Conservation (phyloP, 2,113 vertebrate species). For the Sprattus sprattus region DNA sequence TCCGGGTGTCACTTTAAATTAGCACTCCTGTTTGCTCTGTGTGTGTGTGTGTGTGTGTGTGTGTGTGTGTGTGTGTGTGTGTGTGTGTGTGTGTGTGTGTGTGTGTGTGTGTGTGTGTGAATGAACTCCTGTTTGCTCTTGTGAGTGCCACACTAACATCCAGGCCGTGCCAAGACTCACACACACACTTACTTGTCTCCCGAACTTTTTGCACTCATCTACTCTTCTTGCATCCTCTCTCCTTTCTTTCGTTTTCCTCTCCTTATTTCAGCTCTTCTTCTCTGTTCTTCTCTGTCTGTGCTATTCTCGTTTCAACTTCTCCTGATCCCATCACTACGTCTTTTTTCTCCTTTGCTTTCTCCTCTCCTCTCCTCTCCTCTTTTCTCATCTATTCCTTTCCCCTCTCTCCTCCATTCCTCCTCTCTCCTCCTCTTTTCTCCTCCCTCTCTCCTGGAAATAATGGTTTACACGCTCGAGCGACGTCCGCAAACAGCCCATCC, state of each 20-base stretch:
- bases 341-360: slow-evolving; percentile 3
- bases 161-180: background rate
- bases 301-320: background rate
- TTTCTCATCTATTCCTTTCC: background rate
- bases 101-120: too few species aligned
- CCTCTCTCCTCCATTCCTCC: background rate
- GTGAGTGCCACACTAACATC: slow-evolving; percentile 9
- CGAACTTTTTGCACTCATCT: background rate
- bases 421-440: slow-evolving; percentile 50
- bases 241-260: background rate
- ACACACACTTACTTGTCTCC: background rate
- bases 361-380: background rate
- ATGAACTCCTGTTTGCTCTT: slow-evolving; percentile 50
- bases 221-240: background rate
- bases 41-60: too few species aligned
- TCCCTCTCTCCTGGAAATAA: slow-evolving; percentile 65
- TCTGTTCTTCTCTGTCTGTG: background rate
- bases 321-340: background rate
- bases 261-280: background rate
- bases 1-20: slow-evolving; percentile 47
- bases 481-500: slow-evolving; percentile 71
- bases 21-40: slow-evolving; percentile 52
- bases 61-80: too few species aligned
- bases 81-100: too few species aligned
- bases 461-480: slow-evolving; percentile 67